phyloP scores from a whole-genome alignment of 2,888 invertebrate genomes.

The Creontiades dilutus region DNA sequence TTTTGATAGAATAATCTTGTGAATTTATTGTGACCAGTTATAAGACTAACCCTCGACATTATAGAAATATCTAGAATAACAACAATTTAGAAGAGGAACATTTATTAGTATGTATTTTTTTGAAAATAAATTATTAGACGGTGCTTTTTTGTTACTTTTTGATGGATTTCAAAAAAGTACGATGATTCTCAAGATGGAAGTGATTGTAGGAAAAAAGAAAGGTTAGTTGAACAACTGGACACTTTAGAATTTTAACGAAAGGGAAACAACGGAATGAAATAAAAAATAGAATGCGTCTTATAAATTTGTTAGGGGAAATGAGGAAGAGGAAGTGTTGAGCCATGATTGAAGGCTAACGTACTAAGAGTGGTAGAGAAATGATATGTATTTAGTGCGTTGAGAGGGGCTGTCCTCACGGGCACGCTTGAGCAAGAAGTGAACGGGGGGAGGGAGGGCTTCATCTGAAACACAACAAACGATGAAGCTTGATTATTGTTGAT shows the following conservation, averaged over 20 bases:
- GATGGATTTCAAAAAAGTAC: not conserved
- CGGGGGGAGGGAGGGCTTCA: slow-evolving; percentile 72
- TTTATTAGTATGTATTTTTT: not conserved
- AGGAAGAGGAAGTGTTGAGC: slow-evolving; percentile 65
- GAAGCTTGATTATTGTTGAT: not conserved
- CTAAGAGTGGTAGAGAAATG: slow-evolving; percentile 70
- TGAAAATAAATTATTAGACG: not conserved
- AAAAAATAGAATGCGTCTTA: not conserved
- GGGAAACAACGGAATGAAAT: not conserved
- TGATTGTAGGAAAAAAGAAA: not conserved
- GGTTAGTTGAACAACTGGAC: slow-evolving; percentile 67
- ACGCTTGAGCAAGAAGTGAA: slow-evolving; percentile 73
- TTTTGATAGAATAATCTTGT: slow-evolving; percentile 29
- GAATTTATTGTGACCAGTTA: slow-evolving; percentile 62
- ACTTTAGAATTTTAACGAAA: slow-evolving; percentile 38
- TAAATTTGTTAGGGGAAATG: not conserved
- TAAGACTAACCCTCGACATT: slow-evolving; percentile 44
- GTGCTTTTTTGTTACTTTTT: not conserved
- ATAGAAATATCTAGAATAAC: not conserved
- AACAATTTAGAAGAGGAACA: not conserved
- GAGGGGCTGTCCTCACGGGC: slow-evolving; percentile 64
- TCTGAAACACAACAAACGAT: slow-evolving; percentile 48
- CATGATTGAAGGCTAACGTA: slow-evolving; percentile 61
- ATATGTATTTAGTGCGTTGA: slow-evolving; percentile 70
- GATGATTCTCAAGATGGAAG: slow-evolving; percentile 12